Percentiles rank a stretch among this genome's conserved stretches.
These are phyloP conservation scores for Microctonus aethiopoides DNA, from an alignment of 2,888 invertebrate genomes.

Conservation along the genomic window DNA sequence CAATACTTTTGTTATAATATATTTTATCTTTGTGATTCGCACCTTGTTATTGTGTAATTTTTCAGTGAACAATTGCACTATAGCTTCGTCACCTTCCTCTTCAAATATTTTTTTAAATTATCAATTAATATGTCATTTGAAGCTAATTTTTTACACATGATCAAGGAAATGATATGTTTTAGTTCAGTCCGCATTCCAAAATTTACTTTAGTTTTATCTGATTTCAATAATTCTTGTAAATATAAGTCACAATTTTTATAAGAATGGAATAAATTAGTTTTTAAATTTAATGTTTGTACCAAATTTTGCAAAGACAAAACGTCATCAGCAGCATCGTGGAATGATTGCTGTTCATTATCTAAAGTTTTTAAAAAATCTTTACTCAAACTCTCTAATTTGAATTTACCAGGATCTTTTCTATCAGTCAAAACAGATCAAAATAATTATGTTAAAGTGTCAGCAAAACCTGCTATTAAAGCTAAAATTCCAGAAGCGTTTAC, in stretches of 20 bases:
- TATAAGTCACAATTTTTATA: constrained; percentile 18
- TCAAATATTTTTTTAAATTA: constrained; percentile 22
- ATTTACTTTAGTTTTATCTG: constrained; percentile 32
- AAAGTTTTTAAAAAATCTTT: constrained; percentile 16
- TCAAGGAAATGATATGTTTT: constrained; percentile 25
- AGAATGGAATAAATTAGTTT: constrained; percentile 18
- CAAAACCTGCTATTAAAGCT: constrained; percentile 20
- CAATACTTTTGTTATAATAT: constrained; percentile 20
- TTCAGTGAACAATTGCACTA: constrained; percentile 17
- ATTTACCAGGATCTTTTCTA: too few species aligned
- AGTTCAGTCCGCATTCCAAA: constrained; percentile 28
- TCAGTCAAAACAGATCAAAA: too few species aligned
- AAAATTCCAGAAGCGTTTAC: too few species aligned
- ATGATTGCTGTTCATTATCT: constrained; percentile 21
- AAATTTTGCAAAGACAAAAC: constrained; percentile 23
- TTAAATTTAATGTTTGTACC: constrained; percentile 17
- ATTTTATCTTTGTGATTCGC: constrained; percentile 24
- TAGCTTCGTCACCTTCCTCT: constrained; percentile 27
- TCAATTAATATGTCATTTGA: constrained; percentile 29
- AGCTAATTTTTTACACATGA: constrained; percentile 34
- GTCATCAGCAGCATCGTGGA: constrained; percentile 32
- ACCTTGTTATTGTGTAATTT: constrained; percentile 19
- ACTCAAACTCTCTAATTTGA: constrained; percentile 17
- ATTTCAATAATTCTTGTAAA: constrained; percentile 22
- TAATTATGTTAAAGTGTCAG: constrained; percentile 19